Conservation (phyloP, 1,140 invertebrate species). For the Holcopasites calliopsidis region DNA sequence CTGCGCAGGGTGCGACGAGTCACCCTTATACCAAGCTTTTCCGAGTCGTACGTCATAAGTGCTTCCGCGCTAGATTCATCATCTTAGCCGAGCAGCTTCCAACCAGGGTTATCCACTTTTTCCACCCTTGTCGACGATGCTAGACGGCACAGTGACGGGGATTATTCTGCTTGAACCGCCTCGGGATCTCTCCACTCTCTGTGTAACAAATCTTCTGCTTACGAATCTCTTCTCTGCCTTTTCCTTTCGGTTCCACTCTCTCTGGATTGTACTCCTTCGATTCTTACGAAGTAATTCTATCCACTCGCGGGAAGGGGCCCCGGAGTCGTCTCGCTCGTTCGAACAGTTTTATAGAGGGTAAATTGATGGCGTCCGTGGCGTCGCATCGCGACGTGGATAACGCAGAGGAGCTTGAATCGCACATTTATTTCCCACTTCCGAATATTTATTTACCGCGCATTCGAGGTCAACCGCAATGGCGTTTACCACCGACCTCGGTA, state of each 20-base stretch:
- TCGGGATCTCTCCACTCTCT: slow-evolving; percentile 32
- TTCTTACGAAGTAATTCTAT: not conserved
- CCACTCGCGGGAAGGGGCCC: not conserved
- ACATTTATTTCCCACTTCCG: too few relatives aligned
- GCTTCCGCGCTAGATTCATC: slow-evolving; percentile 79
- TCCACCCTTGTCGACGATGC: slow-evolving; percentile 66
- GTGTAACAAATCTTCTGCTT: slow-evolving; percentile 43
- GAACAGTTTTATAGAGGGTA: too few relatives aligned
- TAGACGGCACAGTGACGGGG: slow-evolving; percentile 67
- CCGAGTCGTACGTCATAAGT: slow-evolving; percentile 78
- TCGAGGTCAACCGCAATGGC: too few relatives aligned
- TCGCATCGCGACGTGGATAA: too few relatives aligned
- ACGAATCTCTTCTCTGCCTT: slow-evolving; percentile 3
- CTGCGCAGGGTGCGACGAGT: slow-evolving; percentile 71
- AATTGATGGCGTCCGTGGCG: too few relatives aligned
- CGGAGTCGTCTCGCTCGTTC: not conserved
- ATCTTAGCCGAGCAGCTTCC: slow-evolving; percentile 71
- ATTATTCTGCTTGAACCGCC: slow-evolving; percentile 66
- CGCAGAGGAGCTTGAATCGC: too few relatives aligned
- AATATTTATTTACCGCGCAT: too few relatives aligned
- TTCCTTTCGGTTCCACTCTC: not conserved
- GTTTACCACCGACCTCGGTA: too few relatives aligned
- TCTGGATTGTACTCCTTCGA: not conserved
- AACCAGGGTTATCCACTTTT: slow-evolving; percentile 70
- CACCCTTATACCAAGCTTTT: slow-evolving; percentile 69